A percentile compares a stretch with the other conserved stretches of the same genome.
These are phyloP conservation scores for Omphaloscelis lunosa DNA, from an alignment of 2,888 invertebrate species.

Conservation along the genomic window DNA sequence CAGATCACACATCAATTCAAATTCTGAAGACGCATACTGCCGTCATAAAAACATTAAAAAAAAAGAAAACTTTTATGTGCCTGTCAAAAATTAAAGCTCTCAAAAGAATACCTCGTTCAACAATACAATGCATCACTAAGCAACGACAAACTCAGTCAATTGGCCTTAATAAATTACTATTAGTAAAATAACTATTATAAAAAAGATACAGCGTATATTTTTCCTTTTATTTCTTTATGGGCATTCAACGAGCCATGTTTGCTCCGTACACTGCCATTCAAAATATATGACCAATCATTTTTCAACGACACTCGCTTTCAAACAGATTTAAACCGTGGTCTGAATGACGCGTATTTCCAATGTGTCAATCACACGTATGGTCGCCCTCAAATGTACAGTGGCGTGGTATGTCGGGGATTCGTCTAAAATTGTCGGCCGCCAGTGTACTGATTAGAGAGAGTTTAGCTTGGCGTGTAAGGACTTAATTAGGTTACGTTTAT, in stretches of 20 bases:
- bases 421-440: conserved; percentile 41
- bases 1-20: conserved; percentile 11
- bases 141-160: conserved; percentile 60
- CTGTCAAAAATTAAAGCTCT: conserved; percentile 50
- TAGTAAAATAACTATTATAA: conserved; percentile 61
- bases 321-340: conserved; percentile 79
- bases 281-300: conserved; percentile 80
- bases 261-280: conserved; percentile 51
- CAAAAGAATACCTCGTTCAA: conserved; percentile 38
- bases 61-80: conserved; percentile 24
- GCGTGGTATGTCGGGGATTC: conserved; percentile 64
- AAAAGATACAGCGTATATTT: conserved; percentile 52
- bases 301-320: conserved; percentile 81
- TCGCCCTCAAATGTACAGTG: conserved; percentile 78
- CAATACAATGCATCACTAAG: conserved; percentile 54
- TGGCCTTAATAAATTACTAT: conserved; percentile 68
- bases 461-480: conserved; percentile 30
- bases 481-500: conserved; percentile 27
- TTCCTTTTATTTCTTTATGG: conserved; percentile 60
- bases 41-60: conserved; percentile 8
- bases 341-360: conserved; percentile 80
- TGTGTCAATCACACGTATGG: conserved; percentile 82
- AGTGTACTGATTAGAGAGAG: conserved; percentile 45
- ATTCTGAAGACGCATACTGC: neutral
- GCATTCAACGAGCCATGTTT: conserved; percentile 45